Base-by-base conservation (phyloP, 1,140 invertebrate species). In the Camponotus floridanus region DNA sequence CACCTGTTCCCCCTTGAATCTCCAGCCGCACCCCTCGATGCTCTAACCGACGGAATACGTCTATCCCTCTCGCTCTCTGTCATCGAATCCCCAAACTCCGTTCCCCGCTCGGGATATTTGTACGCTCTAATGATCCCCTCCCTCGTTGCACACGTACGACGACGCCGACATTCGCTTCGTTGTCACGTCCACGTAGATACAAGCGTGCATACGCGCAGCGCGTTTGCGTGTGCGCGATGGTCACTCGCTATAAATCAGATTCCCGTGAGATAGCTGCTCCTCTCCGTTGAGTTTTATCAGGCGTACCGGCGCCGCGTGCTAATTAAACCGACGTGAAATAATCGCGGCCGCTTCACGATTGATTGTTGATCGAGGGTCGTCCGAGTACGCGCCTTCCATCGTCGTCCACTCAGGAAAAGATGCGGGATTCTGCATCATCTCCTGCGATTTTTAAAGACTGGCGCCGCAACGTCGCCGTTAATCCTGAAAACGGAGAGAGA, bases 251-350 rank as follows among this genome's bases (percentile, higher is more conserved):
- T 95, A 95, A 95, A 95, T 95, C 94, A 95, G 94, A 95, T 95
- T 95, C 94, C 91, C 92, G 90, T 94, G 93, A 94, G 94, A 95
- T 95, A 95, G 93, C 88, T 93, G 91, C 92, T 93, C 93, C 93
- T 94, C 92, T 90, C 89, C 79, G 88, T 86, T 86, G 92, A 93
- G 91, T 95, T 95, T 94, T 95, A 95, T 95, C 94, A 88, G 92
- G 86, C 91, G 89, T 92, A 92, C 93, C 93, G 92, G 92, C 93
- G 93, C 93, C 93, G 94, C 91, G 93, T 93, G 93, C 94, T 95
- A 95, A 95, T 95, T 95, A 95, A 95, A 95, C 92, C 93, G 94
- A 95, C 94, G 92, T 94, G 92, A 94, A 95, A 95, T 94, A 94
- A 95, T 94, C 94, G 92, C 92, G 91, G 92, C 91, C 88, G 89